Evolutionary conservation across 2,113 vertebrate genomes (phyloP).

Genomic region (Oceanites oceanicus): DNA sequence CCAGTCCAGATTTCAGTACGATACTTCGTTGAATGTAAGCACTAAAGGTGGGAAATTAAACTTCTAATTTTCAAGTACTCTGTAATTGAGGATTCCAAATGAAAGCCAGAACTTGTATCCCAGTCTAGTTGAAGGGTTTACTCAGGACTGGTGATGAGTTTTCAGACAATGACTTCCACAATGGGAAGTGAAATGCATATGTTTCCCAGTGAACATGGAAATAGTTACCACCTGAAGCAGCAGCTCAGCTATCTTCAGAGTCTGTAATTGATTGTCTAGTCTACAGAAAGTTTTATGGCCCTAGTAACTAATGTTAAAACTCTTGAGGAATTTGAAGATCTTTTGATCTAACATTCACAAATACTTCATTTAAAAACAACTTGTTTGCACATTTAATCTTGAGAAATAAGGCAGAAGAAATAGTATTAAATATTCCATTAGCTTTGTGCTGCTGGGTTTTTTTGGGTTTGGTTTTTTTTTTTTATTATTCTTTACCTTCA

Average conservation of each 20-base stretch:
- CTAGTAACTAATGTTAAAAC: neutral
- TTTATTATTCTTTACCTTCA: neutral
- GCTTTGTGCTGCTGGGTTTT: neutral
- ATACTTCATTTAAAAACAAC: neutral
- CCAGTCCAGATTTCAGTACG: neutral
- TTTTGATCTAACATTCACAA: neutral
- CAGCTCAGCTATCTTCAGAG: neutral
- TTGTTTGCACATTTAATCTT: neutral
- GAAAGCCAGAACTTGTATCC: neutral
- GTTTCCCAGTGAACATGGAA: neutral
- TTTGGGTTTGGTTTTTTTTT: neutral
- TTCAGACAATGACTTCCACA: neutral
- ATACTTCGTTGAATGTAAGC: neutral
- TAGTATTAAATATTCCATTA: neutral
- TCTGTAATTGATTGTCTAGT: neutral
- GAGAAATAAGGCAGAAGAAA: neutral
- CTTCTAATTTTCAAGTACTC: neutral
- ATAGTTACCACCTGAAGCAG: neutral
- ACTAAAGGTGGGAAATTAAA: neutral
- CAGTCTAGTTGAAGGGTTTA: neutral
- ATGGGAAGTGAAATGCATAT: neutral
- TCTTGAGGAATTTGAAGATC: neutral
- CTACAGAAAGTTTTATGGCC: neutral
- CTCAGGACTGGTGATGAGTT: rapidly evolving
- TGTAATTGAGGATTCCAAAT: neutral